Percentiles rank a stretch among this genome's conserved stretches.
These are phyloP conservation scores for Germaria angustata DNA, from an alignment of 2,888 invertebrate species.

Conservation along the genomic window DNA sequence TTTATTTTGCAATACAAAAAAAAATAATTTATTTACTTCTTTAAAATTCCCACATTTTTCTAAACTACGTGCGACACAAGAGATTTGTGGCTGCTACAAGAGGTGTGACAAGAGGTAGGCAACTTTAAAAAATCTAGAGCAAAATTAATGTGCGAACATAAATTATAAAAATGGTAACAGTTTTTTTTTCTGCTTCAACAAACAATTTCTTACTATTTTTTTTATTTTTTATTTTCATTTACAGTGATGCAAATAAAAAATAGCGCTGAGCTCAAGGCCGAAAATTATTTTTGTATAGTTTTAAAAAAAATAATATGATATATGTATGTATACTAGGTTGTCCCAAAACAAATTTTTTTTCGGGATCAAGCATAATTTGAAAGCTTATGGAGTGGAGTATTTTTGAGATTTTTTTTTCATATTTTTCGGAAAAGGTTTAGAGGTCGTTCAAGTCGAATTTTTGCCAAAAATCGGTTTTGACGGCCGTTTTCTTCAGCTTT, in stretches of 20 bases:
- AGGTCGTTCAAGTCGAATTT: no score
- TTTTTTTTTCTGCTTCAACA: neutral
- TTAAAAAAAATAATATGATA: no score
- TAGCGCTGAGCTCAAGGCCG: neutral
- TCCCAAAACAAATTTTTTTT: no score
- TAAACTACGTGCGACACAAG: neutral
- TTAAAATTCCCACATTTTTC: constrained; percentile 38
- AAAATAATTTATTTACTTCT: neutral
- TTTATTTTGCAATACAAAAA: constrained; percentile 15
- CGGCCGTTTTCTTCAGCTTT: no score
- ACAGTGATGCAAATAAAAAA: neutral
- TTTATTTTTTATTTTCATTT: no score
- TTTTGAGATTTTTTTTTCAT: no score
- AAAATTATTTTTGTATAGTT: no score
- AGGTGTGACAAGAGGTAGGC: constrained; percentile 47
- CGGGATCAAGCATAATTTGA: no score
- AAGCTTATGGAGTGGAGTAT: no score
- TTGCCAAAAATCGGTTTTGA: no score
- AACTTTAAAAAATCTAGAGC: constrained; percentile 46
- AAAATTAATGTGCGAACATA: constrained; percentile 56
- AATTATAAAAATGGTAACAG: constrained; percentile 27
- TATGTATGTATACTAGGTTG: no score
- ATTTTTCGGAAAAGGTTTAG: no score
- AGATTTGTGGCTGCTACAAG: neutral
- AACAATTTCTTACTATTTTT: neutral